phyloP scores from a whole-genome alignment of 2,113 vertebrate genomes.

The Charadrius vociferus region DNA sequence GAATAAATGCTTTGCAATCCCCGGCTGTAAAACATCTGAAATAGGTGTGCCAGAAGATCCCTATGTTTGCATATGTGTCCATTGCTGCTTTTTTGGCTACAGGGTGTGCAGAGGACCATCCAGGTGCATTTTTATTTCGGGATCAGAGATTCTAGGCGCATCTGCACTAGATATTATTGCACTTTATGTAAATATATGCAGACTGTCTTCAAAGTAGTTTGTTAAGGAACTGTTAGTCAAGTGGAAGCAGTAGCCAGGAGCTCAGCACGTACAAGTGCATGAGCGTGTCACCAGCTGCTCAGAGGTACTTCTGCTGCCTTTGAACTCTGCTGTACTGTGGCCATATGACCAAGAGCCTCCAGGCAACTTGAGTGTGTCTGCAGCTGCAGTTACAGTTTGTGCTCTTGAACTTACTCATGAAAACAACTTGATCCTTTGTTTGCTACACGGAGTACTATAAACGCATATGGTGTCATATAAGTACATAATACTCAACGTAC shows the following conservation, averaged over 20 bases:
- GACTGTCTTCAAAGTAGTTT: not conserved
- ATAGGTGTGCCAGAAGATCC: not conserved
- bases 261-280: not conserved
- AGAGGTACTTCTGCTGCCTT: not conserved
- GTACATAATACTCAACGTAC: not conserved
- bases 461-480: not conserved
- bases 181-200: not conserved
- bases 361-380: not conserved
- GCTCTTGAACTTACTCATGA: not conserved
- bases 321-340: not conserved
- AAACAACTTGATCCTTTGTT: not conserved
- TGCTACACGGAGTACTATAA: not conserved
- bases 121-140: not conserved
- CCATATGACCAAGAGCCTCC: not conserved
- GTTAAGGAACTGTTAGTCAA: not conserved
- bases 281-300: not conserved
- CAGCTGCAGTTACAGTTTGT: not conserved
- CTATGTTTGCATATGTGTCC: rapidly evolving
- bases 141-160: not conserved
- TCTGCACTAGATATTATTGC: not conserved
- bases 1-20: not conserved
- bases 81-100: not conserved
- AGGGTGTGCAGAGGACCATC: not conserved
- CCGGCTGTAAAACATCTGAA: rapidly evolving
- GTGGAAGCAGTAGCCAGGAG: not conserved